Percentiles rank a stretch among this genome's conserved stretches.
Evolutionary conservation across 2,888 invertebrate genomes (phyloP).

Genomic region (Volucella bombylans): DNA sequence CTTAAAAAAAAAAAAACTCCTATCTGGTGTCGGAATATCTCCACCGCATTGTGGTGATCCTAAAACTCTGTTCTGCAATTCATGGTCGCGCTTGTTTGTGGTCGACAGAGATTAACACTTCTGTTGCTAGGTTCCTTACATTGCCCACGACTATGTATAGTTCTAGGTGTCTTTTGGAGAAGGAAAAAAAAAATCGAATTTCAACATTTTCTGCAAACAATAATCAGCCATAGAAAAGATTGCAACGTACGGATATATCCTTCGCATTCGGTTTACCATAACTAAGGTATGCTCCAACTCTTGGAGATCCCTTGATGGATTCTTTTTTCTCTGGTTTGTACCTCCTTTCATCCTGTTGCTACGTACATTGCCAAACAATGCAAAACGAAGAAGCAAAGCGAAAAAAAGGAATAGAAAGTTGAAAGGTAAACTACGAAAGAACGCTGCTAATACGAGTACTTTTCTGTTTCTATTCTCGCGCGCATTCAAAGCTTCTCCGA

Average conservation of each 20-base stretch:
- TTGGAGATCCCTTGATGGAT: not conserved
- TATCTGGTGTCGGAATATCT: no score
- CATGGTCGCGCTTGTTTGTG: no score
- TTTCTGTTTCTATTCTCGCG: conserved; percentile 48
- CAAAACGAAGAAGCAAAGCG: conserved; percentile 52
- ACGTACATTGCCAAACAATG: conserved; percentile 50
- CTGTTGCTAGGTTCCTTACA: no score
- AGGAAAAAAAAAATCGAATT: no score
- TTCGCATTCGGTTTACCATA: not conserved
- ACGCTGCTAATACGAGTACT: conserved; percentile 32
- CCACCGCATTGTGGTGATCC: no score
- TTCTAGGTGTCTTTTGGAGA: no score
- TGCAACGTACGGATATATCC: not conserved
- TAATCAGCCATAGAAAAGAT: no score
- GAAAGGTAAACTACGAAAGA: conserved; percentile 59
- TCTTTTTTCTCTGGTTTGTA: conserved; percentile 1
- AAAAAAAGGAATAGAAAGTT: conserved; percentile 41
- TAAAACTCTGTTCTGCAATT: no score
- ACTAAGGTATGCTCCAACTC: conserved; percentile 23
- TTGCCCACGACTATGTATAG: no score
- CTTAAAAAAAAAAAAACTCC: no score
- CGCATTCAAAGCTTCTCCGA: conserved; percentile 52
- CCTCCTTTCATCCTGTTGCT: conserved; percentile 57
- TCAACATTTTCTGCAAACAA: no score
- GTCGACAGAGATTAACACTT: no score